Evolutionary conservation across 2,888 invertebrate genomes (phyloP), one percentile per base, ranked within the genome.

Genomic region (Agonopterix heracliana): DNA sequence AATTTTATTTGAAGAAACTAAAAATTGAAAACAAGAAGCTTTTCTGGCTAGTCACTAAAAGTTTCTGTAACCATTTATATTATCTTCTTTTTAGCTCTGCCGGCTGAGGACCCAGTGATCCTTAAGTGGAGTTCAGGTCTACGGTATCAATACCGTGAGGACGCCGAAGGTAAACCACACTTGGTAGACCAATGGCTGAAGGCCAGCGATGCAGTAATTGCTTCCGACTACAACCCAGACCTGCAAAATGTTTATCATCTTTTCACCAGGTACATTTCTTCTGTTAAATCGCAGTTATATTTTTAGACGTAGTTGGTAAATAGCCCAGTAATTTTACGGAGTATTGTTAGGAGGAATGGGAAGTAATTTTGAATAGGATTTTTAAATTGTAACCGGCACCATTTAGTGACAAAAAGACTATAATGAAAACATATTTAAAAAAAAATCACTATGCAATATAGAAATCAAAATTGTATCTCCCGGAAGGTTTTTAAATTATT

Each of bases 141-240:
- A 1, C 59, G 73, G 0, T 71, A 54, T 57, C 69, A 66, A 44
- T 61, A 68, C 48, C 49, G 63, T 42, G 44, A 47, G 1, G 66
- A 57, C 1, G 54, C 59, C 0, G 61, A 62, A 3, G 71, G 71
- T 0, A 45, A 41, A 5, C 38, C 56, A 5, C 57, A 63, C 40
- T 57, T 71, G n/a, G 66, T 63, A 10, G 71, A 74, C 49, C 51
- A 63, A 5, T 72, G 70, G 74, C 34, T 59, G 46, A 68, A 59
- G 35, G 34, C 50, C 43, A 56, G 54, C 10, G 65, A 68, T 43
- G 34, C 61, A 2, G 40, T 12, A 3, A 48, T 53, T 11, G 51
- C 53, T 0, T 58, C 59, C 8, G 48, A 65, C 26, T 75, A 53
- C 48, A 49, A 62, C 4, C 67, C 73, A 1, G 73, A 70, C 34